These are phyloP conservation scores for Lepus americanus DNA, from an alignment of 2,113 vertebrate genomes.

Conservation along the genomic window DNA sequence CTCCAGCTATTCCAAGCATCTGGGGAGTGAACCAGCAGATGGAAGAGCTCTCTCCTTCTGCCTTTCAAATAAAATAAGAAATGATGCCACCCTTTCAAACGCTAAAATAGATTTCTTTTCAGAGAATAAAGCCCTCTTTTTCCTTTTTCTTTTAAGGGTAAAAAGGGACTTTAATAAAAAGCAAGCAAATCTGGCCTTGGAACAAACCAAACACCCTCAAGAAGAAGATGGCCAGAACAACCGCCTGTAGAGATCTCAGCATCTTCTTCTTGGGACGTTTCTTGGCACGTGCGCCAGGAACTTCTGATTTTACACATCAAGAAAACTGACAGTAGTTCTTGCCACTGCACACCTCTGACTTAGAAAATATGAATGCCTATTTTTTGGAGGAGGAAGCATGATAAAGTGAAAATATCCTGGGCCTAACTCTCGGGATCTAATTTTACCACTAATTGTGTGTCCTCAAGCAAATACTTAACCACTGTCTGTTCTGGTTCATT, in stretches of 20 bases:
- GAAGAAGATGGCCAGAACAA: slow-evolving; percentile 81
- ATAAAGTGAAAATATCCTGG: accelerated
- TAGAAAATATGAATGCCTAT: background rate
- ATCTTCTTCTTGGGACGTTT: background rate
- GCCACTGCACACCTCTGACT: background rate
- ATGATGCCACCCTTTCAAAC: slow-evolving; percentile 20
- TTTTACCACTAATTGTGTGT: background rate
- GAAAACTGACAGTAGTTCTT: background rate
- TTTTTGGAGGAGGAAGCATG: background rate
- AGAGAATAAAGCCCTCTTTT: slow-evolving; percentile 58
- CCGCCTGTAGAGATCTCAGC: slow-evolving; percentile 69
- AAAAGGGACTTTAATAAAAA: slow-evolving; percentile 73
- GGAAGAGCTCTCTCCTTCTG: no score
- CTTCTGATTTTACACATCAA: background rate
- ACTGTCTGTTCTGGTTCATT: background rate
- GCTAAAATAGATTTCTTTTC: slow-evolving; percentile 44
- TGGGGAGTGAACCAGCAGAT: no score
- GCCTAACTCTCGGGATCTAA: background rate
- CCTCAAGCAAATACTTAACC: background rate
- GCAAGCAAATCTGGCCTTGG: slow-evolving; percentile 70
- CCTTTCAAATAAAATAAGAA: no score
- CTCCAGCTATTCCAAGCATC: no score
- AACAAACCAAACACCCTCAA: slow-evolving; percentile 72
- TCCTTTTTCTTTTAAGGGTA: slow-evolving; percentile 78
- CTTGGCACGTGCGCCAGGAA: background rate